A percentile compares a stretch with the other conserved stretches of the same genome.
Conservation (phyloP, 2,113 vertebrate species). For the Catharus bicknelli region DNA sequence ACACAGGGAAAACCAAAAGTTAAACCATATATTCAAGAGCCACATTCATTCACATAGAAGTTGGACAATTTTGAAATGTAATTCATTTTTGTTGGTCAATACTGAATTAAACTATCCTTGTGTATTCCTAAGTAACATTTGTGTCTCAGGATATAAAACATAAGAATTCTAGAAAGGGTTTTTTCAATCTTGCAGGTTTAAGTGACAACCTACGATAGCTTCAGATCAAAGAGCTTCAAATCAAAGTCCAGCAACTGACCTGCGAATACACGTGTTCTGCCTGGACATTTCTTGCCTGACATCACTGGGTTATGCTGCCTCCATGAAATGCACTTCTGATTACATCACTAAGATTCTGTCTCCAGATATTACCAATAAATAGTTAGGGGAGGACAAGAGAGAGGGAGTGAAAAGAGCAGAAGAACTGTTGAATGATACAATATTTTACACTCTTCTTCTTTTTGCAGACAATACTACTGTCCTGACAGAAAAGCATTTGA, state of each 20-base stretch:
- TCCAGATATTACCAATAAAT: not conserved
- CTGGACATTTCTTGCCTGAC: not conserved
- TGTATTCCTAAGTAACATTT: not conserved
- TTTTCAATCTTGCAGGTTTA: not conserved
- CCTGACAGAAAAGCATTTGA: slow-evolving; percentile 80
- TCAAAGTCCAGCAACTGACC: not conserved
- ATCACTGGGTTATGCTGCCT: not conserved
- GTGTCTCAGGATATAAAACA: not conserved
- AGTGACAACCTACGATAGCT: not conserved
- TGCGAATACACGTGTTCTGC: not conserved
- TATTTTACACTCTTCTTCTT: not conserved
- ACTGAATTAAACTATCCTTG: not conserved
- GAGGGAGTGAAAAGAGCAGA: not conserved
- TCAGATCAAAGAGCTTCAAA: not conserved
- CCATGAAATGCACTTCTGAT: not conserved
- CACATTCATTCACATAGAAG: rapidly evolving
- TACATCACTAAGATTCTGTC: not conserved
- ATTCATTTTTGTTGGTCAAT: not conserved
- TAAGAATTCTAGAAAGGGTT: not conserved
- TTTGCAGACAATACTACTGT: slow-evolving; percentile 64
- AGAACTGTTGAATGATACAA: not conserved
- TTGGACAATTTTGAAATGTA: not conserved
- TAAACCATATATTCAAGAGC: not conserved
- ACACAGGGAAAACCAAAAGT: not conserved
- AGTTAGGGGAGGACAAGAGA: not conserved